Percentiles rank a stretch among this genome's conserved stretches.
Conservation (phyloP, 1,140 invertebrate genomes). For the Microvelia longipes region DNA sequence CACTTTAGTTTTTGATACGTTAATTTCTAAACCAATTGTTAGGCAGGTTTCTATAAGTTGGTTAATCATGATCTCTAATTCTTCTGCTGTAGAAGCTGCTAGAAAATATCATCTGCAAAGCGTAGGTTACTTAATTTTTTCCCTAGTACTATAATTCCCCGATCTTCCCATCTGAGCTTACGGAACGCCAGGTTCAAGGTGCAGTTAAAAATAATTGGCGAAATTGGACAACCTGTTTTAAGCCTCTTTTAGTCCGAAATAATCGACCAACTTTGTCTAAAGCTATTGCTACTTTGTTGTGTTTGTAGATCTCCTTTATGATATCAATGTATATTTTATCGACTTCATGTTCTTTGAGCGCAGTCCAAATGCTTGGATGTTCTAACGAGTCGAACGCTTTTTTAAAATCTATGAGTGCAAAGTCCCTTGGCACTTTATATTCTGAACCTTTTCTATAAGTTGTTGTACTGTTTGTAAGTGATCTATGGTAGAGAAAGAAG, state of each 20-base stretch:
- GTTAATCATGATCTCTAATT: neutral
- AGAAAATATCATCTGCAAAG: neutral
- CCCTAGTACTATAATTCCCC: neutral
- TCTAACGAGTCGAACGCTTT: neutral
- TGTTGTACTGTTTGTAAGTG: neutral
- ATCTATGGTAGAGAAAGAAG: neutral
- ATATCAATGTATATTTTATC: neutral
- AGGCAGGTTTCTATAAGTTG: neutral
- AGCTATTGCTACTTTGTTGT: neutral
- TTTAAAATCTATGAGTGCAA: neutral
- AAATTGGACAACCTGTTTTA: neutral
- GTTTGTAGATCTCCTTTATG: neutral
- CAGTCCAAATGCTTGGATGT: neutral
- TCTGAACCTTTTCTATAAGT: neutral
- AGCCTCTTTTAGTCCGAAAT: neutral
- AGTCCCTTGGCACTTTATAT: neutral
- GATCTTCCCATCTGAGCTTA: too few relatives aligned
- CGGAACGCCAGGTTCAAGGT: neutral
- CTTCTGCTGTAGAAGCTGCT: neutral
- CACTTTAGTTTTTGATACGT: neutral
- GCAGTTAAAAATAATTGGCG: neutral
- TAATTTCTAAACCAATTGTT: neutral
- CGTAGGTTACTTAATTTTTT: neutral
- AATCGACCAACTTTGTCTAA: neutral
- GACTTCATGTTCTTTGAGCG: neutral